Evolutionary conservation across 2,113 vertebrate species (phyloP).

Genomic region (Scartelaos histophorus): DNA sequence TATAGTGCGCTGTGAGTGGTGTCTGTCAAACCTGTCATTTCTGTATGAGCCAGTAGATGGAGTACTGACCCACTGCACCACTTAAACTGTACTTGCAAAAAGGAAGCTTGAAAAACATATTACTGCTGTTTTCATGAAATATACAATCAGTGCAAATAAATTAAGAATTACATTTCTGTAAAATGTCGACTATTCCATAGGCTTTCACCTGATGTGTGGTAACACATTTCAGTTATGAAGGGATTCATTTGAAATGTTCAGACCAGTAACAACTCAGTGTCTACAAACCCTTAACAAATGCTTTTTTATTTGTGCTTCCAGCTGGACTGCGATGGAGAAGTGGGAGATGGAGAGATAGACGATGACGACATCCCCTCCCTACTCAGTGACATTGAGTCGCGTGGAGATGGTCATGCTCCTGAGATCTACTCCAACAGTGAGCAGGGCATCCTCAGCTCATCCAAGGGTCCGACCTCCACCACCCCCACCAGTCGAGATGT

Average conservation of each 20-base stretch:
- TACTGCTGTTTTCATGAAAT: not conserved
- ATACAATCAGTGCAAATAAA: not conserved
- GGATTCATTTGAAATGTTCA: not conserved
- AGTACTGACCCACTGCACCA: not conserved
- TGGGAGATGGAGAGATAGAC: constrained; percentile 79
- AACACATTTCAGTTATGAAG: not conserved
- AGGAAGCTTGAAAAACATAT: not conserved
- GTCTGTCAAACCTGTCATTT: not conserved
- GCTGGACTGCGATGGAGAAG: constrained; percentile 62
- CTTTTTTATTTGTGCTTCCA: constrained; percentile 25
- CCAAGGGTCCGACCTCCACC: constrained; percentile 70
- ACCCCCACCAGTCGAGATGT: constrained; percentile 68
- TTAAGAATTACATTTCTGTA: not conserved
- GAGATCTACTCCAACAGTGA: constrained; percentile 85
- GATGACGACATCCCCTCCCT: constrained; percentile 91
- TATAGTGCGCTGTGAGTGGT: not conserved
- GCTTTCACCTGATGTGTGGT: not conserved
- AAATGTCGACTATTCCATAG: not conserved
- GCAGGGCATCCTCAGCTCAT: constrained; percentile 82
- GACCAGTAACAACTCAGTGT: not conserved
- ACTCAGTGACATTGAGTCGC: constrained; percentile 82
- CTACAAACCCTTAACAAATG: not conserved
- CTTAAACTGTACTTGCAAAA: not conserved
- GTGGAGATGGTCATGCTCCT: constrained; percentile 80
- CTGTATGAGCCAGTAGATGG: constrained; percentile 2